A percentile compares a stretch with the other conserved stretches of the same genome.
phyloP scores from a whole-genome alignment of 2,888 invertebrate genomes.

The Tetragonula carbonaria region DNA sequence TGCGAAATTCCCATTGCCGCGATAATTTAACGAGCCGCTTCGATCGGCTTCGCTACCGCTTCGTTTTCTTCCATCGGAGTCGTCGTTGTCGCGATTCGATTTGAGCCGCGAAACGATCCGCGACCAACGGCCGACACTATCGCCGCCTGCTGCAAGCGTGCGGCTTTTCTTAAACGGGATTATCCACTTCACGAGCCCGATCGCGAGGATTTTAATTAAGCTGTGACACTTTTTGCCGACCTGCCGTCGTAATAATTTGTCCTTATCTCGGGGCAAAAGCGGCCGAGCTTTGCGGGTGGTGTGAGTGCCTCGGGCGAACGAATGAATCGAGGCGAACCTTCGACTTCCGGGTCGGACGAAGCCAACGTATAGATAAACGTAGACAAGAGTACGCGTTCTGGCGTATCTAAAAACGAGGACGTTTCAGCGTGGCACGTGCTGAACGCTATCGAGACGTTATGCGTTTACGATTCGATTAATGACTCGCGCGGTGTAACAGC shows the following conservation, averaged over 20 bases:
- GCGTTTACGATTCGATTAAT: conserved; percentile 29
- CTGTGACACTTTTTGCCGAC: conserved; percentile 68
- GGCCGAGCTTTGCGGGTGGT: conserved; percentile 63
- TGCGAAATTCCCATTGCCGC: conserved; percentile 57
- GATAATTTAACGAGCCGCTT: conserved; percentile 59
- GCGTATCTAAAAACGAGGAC: not conserved
- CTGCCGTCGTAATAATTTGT: conserved; percentile 70
- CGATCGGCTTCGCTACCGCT: not conserved
- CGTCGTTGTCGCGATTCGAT: conserved; percentile 44
- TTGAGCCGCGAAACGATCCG: conserved; percentile 52
- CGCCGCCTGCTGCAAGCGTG: conserved; percentile 36
- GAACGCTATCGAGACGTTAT: not conserved
- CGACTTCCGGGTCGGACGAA: not conserved
- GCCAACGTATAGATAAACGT: too few species aligned
- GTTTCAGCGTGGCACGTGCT: conserved; percentile 10
- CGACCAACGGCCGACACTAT: conserved; percentile 19
- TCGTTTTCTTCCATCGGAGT: conserved; percentile 26
- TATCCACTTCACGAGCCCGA: conserved; percentile 58
- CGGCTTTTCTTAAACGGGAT: conserved; percentile 62
- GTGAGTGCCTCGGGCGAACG: not conserved
- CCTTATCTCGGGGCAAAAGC: conserved; percentile 57
- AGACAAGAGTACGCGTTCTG: not conserved
- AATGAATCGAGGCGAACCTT: not conserved
- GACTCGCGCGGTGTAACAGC: not conserved
- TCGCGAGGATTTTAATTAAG: conserved; percentile 70